Base-by-base conservation (phyloP, 2,888 invertebrate species). In the Cerastis leucographa region DNA sequence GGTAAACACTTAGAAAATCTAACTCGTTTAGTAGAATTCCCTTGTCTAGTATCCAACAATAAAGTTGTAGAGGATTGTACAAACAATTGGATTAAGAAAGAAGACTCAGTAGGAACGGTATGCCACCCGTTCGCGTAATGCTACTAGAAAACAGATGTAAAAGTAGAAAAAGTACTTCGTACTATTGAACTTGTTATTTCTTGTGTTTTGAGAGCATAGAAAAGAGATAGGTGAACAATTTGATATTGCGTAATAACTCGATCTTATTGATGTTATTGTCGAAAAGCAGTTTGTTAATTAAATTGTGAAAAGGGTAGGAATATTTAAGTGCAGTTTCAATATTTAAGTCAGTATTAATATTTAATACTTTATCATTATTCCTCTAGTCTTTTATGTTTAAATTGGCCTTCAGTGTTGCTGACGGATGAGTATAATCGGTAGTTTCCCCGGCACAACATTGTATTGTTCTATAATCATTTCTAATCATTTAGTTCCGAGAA, bases 81-180 rank as follows among this genome's bases (percentile, higher is more conserved):
- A 84, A 79, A 84, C 62, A 78, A 84, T 81, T 81, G 79, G 80
- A 84, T 81, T 81, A 81, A 84, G 67, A 78, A 83, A 56, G 67
- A 80, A 83, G 64, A 65, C 64, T 81, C 59, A 65, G 68, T 68
- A 35, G 49, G 67, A 4, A 79, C 56, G 56, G 62, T 84, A 68
- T 68, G 67, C 70, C 62, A 68, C 11, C 66, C 78, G 61, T 8
- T 42, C 44, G 25, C 59, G 79, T 71, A 70, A 78, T 49, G 62
- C 49, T 46, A 46, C 42, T 83, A 56, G 51, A 66, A 71, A 71
- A 66, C 17, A 84, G 44, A 84, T 71, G 67, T 78, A 35, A 25
- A 42, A 70, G 59, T 66, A 66, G 61, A 66, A 62, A 56, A 29
- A 83, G 46, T 65, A 65, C 69, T 83, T 42, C 14, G 40, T 69